Conservation (phyloP, 2,888 invertebrate genomes). For the Euphydryas editha region DNA sequence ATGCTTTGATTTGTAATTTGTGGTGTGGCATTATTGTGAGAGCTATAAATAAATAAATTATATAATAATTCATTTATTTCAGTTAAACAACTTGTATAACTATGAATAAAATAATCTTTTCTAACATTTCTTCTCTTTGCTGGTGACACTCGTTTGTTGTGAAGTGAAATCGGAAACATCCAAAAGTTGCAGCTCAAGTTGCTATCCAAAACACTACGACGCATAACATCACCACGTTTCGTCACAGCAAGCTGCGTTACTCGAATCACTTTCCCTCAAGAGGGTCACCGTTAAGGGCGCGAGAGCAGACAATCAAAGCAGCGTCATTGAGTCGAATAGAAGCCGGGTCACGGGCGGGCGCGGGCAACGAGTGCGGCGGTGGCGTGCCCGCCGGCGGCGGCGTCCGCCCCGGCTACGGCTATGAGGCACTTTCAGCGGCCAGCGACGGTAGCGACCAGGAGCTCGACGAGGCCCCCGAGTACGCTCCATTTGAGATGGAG, state of each 20-base stretch:
- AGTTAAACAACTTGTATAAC: background rate
- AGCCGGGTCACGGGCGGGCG: conserved; percentile 64
- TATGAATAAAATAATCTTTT: conserved; percentile 16
- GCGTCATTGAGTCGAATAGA: conserved; percentile 78
- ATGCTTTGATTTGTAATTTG: conserved; percentile 47
- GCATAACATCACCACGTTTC: conserved; percentile 71
- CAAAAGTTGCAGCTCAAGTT: background rate
- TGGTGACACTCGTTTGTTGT: conserved; percentile 24
- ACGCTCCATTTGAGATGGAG: conserved; percentile 77
- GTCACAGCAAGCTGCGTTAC: conserved; percentile 78
- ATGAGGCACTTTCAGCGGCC: conserved; percentile 78
- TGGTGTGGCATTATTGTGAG: conserved; percentile 59
- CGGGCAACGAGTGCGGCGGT: conserved; percentile 64
- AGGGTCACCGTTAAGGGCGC: conserved; percentile 67
- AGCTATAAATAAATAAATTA: conserved; percentile 39
- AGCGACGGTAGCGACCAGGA: conserved; percentile 79
- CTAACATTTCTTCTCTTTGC: background rate
- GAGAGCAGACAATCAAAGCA: conserved; percentile 70
- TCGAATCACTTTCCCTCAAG: conserved; percentile 71
- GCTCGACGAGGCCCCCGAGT: conserved; percentile 71
- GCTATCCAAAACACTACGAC: conserved; percentile 17
- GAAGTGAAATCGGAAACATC: conserved; percentile 27
- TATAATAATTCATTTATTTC: conserved; percentile 14
- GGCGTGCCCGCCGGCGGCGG: conserved; percentile 61
- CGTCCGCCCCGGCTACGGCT: conserved; percentile 79